These are phyloP conservation scores for Agapornis roseicollis DNA, from an alignment of 2,113 vertebrate genomes.

Conservation along the genomic window DNA sequence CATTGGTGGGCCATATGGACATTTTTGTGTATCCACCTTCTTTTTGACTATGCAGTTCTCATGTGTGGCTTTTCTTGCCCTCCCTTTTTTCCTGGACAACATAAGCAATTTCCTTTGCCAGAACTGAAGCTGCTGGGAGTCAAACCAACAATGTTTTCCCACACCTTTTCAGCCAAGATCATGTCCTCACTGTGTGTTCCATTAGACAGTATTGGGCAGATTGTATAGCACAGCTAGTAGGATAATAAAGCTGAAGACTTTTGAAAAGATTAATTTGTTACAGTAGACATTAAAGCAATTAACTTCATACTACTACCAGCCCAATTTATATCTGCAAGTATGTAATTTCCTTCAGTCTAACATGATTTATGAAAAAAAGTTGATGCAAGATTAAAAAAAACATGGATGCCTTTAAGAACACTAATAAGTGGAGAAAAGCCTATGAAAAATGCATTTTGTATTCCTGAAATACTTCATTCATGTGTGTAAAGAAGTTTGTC, in stretches of 20 bases:
- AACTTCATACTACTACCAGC: not conserved
- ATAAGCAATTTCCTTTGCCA: not conserved
- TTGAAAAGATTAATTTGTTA: not conserved
- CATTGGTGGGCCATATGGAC: rapidly evolving
- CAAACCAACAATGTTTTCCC: not conserved
- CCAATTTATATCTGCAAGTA: not conserved
- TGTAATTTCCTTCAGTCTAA: not conserved
- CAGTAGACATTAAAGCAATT: not conserved
- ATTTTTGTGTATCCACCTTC: not conserved
- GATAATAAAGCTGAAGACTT: not conserved
- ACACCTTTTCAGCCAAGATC: not conserved
- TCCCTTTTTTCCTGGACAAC: not conserved
- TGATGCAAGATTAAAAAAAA: not conserved
- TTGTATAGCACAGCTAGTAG: not conserved
- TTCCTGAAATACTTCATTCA: not conserved
- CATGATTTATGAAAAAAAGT: not conserved
- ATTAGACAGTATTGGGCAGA: not conserved
- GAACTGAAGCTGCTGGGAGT: not conserved
- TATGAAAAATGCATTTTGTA: not conserved
- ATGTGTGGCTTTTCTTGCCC: not conserved
- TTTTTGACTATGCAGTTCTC: not conserved
- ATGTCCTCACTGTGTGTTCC: not conserved
- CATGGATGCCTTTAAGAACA: not conserved
- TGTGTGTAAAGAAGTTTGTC: not conserved
- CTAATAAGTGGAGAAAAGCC: not conserved